Evolutionary conservation across 2,797 vertebrate species (phyloP), one percentile per base, ranked within the genome.

Genomic region (Rhodeus uyekii): DNA sequence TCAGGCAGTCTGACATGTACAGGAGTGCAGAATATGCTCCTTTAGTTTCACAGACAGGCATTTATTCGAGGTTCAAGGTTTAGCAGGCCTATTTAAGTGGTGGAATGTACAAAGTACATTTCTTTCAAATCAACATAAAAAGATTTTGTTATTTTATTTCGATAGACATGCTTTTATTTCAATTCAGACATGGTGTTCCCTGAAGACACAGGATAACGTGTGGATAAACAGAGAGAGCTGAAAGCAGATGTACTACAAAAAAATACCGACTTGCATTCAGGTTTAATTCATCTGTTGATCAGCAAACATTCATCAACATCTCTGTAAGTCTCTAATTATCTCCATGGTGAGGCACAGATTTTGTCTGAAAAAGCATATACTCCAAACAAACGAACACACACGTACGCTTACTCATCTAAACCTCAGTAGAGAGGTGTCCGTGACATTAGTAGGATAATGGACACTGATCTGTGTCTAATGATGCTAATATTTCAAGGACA

Each of bases 401-500:
- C 67, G 18, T 22, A 8, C 18, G 12, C 58, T 64, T 44, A 63
- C 48, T 78, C 34, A 32, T 68, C 67, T 29, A 72, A 72, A 72
- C 80, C 58, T 82, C 24, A 34, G 24, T 34, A 24, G 18, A 81
- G 71, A 76, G 72, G 71, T 65, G 61, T 76, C 80, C 19, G 10
- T 82, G 80, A 82, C 80, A 76, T 76, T 75, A 65, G 46, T 58
- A 44, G 48, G 80, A 82, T 82, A 82, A 82, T 76, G 48, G 72
- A 82, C 61, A 36, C 34, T 27, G 80, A 67, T 75, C 27, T 42
- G 72, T 76, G 24, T 50, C 71, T 75, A 75, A 67, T 67, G 61
- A 67, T 18, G 19, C 34, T 76, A 82, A 76, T 75, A 83, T 64
- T 71, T 83, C 58, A 83, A 80, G 80, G 55, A 44, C 64, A 50